Evolutionary conservation across 35 echinoderm and acorn worm species (phyloP), one percentile per base, ranked within the genome.

Genomic region (Heliocidaris erythrogramma): DNA sequence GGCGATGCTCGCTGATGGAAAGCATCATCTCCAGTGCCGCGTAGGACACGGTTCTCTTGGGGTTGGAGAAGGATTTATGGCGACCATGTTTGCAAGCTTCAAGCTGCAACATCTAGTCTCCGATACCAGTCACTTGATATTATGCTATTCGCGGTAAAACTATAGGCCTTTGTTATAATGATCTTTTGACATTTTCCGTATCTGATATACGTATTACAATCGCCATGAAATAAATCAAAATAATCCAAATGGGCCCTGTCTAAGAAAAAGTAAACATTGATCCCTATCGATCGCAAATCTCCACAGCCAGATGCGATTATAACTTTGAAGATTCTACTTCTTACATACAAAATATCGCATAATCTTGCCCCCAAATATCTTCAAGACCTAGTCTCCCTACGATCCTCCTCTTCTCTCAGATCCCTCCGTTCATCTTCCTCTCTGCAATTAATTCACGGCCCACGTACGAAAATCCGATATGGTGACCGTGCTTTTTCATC

Each of bases 71-170:
- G 87, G 47, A 89, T 89, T 89, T 89, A 89, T 89, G 87, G 87
- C 87, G 47, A 48, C 87, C 24, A 11, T 89, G 87, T 89, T 89
- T 89, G 87, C 47, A 89, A 89, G 31, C 12, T 48, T 32, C 12
- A 89, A 89, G 87, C 87, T 89, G 87, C 87, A 48, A 16, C 16
- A 89, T 89, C 27, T 78, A 78, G 65, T 78, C 65, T 78, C 27
- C 8, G 2, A 21, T 7, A 27, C 65, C 65, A 78, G 65, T 29
- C 65, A 78, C 65, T 21, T n/a, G 65, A 7, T 56, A 56, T 56
- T 10, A 10, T 14, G 14, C 52, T 14, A 56, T 14, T 56, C 8
- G 7, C n/a, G n/a, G 27, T 18, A 78, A 78, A 78, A n/a, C 65
- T 78, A n/a, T n/a, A 21, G 27, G 65, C 65, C 4, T 78, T 78